Conservation (phyloP, 2,113 vertebrate genomes). For the Channa argus region DNA sequence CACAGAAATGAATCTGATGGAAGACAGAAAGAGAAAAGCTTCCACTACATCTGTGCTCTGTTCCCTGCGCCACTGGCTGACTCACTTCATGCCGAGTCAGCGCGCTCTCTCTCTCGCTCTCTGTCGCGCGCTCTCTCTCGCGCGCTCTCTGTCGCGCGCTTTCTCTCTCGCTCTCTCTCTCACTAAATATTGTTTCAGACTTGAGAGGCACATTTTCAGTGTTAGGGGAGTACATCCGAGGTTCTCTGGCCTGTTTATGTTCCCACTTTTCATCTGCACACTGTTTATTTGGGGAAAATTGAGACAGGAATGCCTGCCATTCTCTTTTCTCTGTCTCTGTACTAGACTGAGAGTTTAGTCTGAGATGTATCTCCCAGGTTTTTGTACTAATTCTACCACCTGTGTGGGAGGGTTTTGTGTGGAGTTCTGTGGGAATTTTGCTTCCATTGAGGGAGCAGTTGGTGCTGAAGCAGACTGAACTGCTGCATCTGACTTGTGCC, state of each 20-base stretch:
- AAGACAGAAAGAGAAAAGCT: slow-evolving; percentile 44
- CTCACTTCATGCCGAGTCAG: slow-evolving; percentile 69
- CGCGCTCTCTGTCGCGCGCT: too few relatives aligned
- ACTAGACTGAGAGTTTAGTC: slow-evolving; percentile 64
- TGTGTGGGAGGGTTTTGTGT: slow-evolving; percentile 42
- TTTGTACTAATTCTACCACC: slow-evolving; percentile 61
- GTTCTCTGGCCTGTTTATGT: slow-evolving; percentile 75
- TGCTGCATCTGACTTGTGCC: slow-evolving; percentile 40
- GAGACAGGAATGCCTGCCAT: slow-evolving; percentile 73
- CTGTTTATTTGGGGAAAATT: slow-evolving; percentile 81
- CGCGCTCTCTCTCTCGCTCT: slow-evolving; percentile 53
- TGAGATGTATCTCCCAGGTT: slow-evolving; percentile 40
- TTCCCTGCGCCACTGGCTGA: slow-evolving; percentile 61
- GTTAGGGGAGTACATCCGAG: slow-evolving; percentile 75
- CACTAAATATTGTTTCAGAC: slow-evolving; percentile 81
- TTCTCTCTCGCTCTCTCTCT: background rate
- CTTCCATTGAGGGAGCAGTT: slow-evolving; percentile 13
- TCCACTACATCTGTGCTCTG: slow-evolving; percentile 55
- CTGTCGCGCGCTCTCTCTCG: background rate
- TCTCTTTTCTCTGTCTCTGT: slow-evolving; percentile 47
- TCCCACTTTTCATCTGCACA: slow-evolving; percentile 78
- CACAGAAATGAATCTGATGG: slow-evolving; percentile 31
- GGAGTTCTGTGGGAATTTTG: slow-evolving; percentile 31
- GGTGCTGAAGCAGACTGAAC: slow-evolving; percentile 27
- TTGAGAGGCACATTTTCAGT: slow-evolving; percentile 75